phyloP scores from a whole-genome alignment of 2,888 invertebrate species.

The Drosophila peninsularis region DNA sequence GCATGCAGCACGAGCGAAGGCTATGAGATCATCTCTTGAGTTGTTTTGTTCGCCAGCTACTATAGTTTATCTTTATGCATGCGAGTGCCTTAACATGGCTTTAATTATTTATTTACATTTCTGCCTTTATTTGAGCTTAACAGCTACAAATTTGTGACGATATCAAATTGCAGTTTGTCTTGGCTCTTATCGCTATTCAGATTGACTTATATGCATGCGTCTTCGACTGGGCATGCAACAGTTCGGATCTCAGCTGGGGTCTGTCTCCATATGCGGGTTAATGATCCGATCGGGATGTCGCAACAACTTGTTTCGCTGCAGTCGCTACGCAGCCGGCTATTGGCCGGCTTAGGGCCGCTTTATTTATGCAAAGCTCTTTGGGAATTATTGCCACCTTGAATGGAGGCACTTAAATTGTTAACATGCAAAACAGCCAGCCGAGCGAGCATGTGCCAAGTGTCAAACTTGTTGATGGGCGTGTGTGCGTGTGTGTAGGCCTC shows the following conservation, averaged over 20 bases:
- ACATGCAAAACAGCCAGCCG: constrained; percentile 54
- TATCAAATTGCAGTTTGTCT: constrained; percentile 40
- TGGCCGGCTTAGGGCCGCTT: constrained; percentile 31
- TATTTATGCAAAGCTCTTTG: constrained; percentile 65
- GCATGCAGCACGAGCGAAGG: background rate
- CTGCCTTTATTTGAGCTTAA: background rate
- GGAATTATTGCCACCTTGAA: constrained; percentile 59
- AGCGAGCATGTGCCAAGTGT: constrained; percentile 55
- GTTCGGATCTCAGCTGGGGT: constrained; percentile 19
- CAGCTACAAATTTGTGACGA: constrained; percentile 20
- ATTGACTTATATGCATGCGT: constrained; percentile 14
- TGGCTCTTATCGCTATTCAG: constrained; percentile 18
- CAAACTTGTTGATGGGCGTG: constrained; percentile 40
- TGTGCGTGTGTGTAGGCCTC: constrained; percentile 30
- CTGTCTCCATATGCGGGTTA: constrained; percentile 50
- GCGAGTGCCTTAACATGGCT: constrained; percentile 1
- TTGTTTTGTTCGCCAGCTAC: background rate
- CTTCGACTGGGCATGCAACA: constrained; percentile 26
- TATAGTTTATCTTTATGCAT: constrained; percentile 9
- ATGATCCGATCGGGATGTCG: constrained; percentile 55
- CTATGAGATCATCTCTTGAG: constrained; percentile 15
- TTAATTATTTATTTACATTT: constrained; percentile 35
- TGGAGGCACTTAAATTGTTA: constrained; percentile 65
- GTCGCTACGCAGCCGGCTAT: constrained; percentile 25
- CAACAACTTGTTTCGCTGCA: constrained; percentile 55